phyloP scores from a whole-genome alignment of 1,140 invertebrate species.

The Aphelenchoides avenae region DNA sequence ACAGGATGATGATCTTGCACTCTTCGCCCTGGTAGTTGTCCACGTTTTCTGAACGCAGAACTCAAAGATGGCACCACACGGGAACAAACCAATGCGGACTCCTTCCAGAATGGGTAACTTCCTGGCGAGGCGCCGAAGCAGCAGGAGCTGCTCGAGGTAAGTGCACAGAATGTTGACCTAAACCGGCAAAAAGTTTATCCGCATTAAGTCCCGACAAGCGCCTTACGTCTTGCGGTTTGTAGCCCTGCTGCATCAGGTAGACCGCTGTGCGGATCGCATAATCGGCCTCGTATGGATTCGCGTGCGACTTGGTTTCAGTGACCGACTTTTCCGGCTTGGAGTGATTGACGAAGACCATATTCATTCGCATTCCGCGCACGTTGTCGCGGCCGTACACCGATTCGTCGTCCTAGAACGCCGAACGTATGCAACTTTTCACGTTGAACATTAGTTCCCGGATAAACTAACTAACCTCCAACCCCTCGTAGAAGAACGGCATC shows the following conservation, averaged over 20 bases:
- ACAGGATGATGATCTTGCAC: constrained; percentile 76
- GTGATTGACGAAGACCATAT: constrained; percentile 61
- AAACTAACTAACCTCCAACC: constrained; percentile 22
- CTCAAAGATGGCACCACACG: no score
- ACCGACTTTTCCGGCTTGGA: constrained; percentile 44
- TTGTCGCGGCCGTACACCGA: constrained; percentile 49
- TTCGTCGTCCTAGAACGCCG: constrained; percentile 55
- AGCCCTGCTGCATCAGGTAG: constrained; percentile 61
- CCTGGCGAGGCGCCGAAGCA: constrained; percentile 41
- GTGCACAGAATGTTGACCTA: constrained; percentile 62
- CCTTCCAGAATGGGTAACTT: constrained; percentile 28
- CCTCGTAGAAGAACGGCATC: constrained; percentile 60
- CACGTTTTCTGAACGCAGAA: no score
- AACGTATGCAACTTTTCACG: no score
- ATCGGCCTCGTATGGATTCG: constrained; percentile 60
- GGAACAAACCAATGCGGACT: constrained; percentile 64
- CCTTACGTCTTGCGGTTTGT: constrained; percentile 28
- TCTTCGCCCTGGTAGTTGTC: constrained; percentile 84
- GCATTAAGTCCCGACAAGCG: no score
- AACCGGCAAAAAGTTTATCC: constrained; percentile 4
- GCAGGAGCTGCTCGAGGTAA: constrained; percentile 60
- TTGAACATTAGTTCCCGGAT: no score
- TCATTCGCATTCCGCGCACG: constrained; percentile 57
- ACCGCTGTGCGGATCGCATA: constrained; percentile 54
- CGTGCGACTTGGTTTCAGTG: constrained; percentile 57